phyloP scores from a whole-genome alignment of 2,797 vertebrate genomes.

The Lemur catta region DNA sequence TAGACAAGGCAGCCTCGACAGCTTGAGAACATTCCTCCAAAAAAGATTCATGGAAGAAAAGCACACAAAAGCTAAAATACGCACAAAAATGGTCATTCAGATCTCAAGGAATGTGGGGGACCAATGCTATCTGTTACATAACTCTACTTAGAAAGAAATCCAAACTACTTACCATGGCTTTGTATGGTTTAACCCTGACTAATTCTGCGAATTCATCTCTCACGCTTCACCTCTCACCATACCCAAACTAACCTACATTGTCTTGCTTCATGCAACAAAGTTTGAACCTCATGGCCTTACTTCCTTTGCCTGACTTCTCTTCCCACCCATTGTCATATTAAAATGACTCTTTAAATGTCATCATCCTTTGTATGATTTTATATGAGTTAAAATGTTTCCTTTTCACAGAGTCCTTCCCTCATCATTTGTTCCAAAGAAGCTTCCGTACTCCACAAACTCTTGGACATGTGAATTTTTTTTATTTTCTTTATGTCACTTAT shows the following conservation, averaged over 20 bases:
- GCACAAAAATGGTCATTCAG: background rate
- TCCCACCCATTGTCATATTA: background rate
- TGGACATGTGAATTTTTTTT: background rate
- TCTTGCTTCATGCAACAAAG: background rate
- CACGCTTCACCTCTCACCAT: fast-evolving
- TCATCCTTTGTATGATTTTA: background rate
- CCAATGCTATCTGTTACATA: background rate
- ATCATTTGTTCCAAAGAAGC: background rate
- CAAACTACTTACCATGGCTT: background rate
- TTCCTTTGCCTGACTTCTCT: background rate
- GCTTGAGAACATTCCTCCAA: background rate
- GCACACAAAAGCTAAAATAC: background rate
- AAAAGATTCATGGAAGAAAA: background rate
- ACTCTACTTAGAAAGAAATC: background rate
- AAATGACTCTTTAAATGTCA: background rate
- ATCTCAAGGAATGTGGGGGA: background rate
- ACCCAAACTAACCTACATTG: background rate
- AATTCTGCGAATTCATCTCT: background rate
- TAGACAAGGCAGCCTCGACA: background rate
- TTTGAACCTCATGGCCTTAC: background rate
- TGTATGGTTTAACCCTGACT: background rate
- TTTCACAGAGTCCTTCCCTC: background rate
- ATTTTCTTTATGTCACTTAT: background rate
- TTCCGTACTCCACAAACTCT: background rate
- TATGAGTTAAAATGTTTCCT: background rate